These are phyloP conservation scores for Pentalonia nigronervosa DNA, from an alignment of 1,140 invertebrate species.

Conservation along the genomic window DNA sequence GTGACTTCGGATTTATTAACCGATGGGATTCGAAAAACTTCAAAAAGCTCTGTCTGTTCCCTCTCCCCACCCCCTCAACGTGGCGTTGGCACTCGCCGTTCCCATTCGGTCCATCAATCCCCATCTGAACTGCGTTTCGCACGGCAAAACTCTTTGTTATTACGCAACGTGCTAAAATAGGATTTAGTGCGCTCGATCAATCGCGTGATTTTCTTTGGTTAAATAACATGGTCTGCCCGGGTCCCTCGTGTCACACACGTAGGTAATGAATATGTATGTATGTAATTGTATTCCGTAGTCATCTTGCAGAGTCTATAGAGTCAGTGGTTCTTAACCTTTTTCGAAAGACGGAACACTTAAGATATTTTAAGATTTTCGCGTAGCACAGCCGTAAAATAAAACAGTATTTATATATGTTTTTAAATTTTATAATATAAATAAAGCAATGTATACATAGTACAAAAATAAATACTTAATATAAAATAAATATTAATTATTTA, in stretches of 20 bases:
- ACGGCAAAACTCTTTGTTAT: slow-evolving; percentile 14
- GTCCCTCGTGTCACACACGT: background rate
- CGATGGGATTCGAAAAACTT: slow-evolving; percentile 48
- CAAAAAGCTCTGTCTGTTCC: background rate
- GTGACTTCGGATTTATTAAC: slow-evolving; percentile 48
- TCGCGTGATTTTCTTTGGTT: slow-evolving; percentile 1
- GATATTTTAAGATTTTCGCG: too few relatives aligned
- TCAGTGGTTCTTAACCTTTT: background rate
- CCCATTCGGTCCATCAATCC: background rate
- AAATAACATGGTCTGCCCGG: background rate
- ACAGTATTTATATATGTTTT: too few relatives aligned
- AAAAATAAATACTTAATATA: too few relatives aligned
- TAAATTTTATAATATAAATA: too few relatives aligned
- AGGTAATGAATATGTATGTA: background rate
- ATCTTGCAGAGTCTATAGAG: background rate
- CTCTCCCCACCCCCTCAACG: background rate
- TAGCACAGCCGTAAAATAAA: too few relatives aligned
- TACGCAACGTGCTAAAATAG: background rate
- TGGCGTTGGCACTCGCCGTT: background rate
- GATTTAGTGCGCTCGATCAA: slow-evolving; percentile 29
- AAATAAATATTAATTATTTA: too few relatives aligned
- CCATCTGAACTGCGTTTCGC: background rate
- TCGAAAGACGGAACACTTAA: too few relatives aligned
- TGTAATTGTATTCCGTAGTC: background rate
- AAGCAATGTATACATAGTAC: too few relatives aligned